These are phyloP conservation scores for Drosophila demipolita DNA, from an alignment of 2,888 invertebrate species.

Conservation along the genomic window DNA sequence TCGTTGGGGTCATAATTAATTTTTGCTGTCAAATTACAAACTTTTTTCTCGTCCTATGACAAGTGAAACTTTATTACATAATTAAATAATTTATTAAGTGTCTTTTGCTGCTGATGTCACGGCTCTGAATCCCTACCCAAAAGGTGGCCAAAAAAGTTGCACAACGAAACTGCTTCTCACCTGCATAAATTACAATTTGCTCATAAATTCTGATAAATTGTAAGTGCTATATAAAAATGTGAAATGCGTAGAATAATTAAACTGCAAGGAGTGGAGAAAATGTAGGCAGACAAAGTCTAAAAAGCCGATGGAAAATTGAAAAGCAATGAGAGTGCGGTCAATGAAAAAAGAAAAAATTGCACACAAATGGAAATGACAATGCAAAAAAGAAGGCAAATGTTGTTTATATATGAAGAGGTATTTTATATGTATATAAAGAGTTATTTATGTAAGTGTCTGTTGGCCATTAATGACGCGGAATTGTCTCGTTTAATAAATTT, in stretches of 20 bases:
- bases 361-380: constrained; percentile 43
- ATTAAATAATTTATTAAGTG: constrained; percentile 68
- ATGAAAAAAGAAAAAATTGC: constrained; percentile 65
- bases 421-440: neutral
- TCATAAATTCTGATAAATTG: constrained; percentile 72
- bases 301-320: constrained; percentile 46
- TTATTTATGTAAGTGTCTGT: constrained; percentile 10
- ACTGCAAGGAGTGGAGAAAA: constrained; percentile 6
- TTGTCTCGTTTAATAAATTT: constrained; percentile 44
- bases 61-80: constrained; percentile 72
- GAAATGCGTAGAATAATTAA: constrained; percentile 69
- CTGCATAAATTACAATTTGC: constrained; percentile 66
- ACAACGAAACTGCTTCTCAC: constrained; percentile 14
- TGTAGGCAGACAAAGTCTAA: constrained; percentile 3
- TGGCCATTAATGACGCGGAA: constrained; percentile 54
- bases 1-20: constrained; percentile 60
- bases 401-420: neutral
- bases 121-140: neutral
- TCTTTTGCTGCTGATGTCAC: constrained; percentile 40
- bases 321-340: constrained; percentile 46
- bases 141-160: constrained; percentile 49
- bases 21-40: constrained; percentile 56
- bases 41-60: constrained; percentile 33
- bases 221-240: constrained; percentile 51
- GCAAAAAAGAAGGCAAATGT: constrained; percentile 2